Evolutionary conservation across 2,113 vertebrate genomes (phyloP).

Genomic region (Geococcyx californianus): DNA sequence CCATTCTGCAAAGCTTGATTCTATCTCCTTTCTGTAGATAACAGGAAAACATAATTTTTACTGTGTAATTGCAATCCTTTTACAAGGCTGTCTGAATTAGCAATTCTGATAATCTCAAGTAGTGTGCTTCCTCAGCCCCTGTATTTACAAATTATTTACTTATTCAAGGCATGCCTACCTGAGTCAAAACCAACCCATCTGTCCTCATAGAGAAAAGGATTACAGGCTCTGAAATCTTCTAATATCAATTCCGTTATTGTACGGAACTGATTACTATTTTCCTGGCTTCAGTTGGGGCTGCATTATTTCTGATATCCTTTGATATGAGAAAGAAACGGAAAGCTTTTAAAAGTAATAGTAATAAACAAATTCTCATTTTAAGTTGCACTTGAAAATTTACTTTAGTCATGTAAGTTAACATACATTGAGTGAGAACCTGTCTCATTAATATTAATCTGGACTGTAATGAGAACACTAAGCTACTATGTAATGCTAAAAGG

Average conservation of each 20-base stretch:
- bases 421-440: conserved; percentile 16
- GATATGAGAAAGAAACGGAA: background rate
- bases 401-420: conserved; percentile 6
- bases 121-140: background rate
- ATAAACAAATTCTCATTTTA: background rate
- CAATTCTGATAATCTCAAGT: background rate
- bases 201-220: background rate
- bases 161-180: background rate
- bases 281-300: background rate
- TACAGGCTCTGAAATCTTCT: background rate
- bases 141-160: background rate
- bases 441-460: conserved; percentile 65
- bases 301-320: background rate
- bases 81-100: conserved; percentile 19
- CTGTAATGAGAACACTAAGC: conserved; percentile 39
- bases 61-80: background rate
- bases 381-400: conserved; percentile 29
- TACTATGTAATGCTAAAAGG: conserved; percentile 45
- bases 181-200: background rate
- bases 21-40: background rate
- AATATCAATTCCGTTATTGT: background rate
- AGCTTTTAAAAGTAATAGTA: conserved; percentile 1
- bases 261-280: background rate
- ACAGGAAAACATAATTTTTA: background rate
- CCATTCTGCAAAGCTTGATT: background rate